Conservation (phyloP, 2,797 vertebrate genomes). For the Trachops cirrhosus region DNA sequence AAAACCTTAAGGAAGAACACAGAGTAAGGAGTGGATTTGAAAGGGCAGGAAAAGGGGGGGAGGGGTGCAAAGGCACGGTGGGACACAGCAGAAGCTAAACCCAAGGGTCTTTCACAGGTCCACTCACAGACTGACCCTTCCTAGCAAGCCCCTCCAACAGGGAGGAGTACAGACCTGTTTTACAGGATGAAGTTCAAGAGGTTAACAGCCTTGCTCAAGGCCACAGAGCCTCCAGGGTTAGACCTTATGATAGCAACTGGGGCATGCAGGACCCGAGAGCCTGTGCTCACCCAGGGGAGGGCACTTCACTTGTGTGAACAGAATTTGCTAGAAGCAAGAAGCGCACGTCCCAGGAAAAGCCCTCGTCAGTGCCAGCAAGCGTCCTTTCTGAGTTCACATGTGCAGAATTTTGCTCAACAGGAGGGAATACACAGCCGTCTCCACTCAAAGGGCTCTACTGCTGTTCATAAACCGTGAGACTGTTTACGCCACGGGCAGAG, state of each 20-base stretch:
- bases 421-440: slow-evolving; percentile 64
- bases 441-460: slow-evolving; percentile 57
- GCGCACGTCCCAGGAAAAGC: background rate
- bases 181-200: background rate
- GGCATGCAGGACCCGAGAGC: background rate
- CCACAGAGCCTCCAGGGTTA: background rate
- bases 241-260: background rate
- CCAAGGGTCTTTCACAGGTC: background rate
- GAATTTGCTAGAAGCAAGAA: slow-evolving; percentile 20
- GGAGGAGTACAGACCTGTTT: background rate
- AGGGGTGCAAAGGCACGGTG: background rate
- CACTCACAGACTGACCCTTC: background rate
- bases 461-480: slow-evolving; percentile 43
- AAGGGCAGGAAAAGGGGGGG: background rate
- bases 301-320: background rate
- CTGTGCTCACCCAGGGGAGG: background rate
- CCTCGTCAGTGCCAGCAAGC: slow-evolving; percentile 8
- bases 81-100: background rate
- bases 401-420: slow-evolving; percentile 50
- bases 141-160: background rate
- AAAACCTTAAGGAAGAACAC: background rate
- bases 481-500: slow-evolving; percentile 65
- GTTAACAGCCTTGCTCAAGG: background rate
- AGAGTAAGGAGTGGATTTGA: background rate
- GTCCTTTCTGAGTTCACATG: slow-evolving; percentile 44